Base-by-base conservation (phyloP, 2,888 invertebrate genomes). In the Amiota mariae region DNA sequence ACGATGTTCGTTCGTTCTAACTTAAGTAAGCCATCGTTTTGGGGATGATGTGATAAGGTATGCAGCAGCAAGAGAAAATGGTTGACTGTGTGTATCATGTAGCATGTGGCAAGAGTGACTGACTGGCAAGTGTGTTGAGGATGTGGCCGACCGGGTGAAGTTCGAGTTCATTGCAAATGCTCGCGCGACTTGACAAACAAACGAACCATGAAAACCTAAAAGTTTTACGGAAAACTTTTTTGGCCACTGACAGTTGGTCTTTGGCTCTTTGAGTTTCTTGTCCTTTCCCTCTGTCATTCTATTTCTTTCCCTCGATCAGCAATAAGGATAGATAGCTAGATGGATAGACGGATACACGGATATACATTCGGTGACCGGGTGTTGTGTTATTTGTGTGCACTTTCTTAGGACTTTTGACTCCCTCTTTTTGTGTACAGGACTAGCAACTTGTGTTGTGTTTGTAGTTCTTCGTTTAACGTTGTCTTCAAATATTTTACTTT, bases 141-240 rank as follows among this genome's bases (percentile, higher is more conserved):
- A 73, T 36, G 36, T 36, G 36, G 2, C 72, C 72, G 78, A 49
- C 67, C 12, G 48, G 4, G 36, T 63, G 63, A 13, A 4, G 18
- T 15, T 8, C 3, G 10, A 48, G 18, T 56, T 74, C 15, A 49
- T 67, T 15, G 46, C 46, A 24, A 57, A 54, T 18, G 71, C 73
- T 75, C 71, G 75, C 73, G 76, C 71, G 75, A 76, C 79, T 76
- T 46, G 64, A 72, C 74, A 75, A 77, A 74, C 79, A 78, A 79
- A 74, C 80, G 76, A 81, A 75, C 79, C 84, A 78, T 82, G 82
- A 81, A 80, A 81, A 80, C 80, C 75, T 75, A 76, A 81, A 82
- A 78, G 72, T 79, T 82, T 76, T 63, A n/a, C 49, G 57, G 48
- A 70, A 70, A 24, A 61, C 56, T 68, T 68, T 63, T 63, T 63